Evolutionary conservation across 1,140 invertebrate species (phyloP).

Genomic region (Drosophila bocqueti): DNA sequence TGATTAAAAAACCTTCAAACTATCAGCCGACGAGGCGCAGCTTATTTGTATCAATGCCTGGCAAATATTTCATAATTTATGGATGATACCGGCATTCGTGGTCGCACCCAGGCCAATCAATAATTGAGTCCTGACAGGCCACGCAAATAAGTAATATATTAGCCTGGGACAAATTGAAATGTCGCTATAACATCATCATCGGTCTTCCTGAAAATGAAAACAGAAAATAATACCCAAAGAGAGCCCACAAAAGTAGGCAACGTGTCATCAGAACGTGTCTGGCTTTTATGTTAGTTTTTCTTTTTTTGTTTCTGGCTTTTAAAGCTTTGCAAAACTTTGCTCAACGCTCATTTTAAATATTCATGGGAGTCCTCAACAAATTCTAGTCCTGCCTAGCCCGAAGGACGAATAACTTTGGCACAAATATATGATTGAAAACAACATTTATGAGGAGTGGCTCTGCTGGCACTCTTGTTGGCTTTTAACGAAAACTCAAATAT

Average conservation of each 20-base stretch:
- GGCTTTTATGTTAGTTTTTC: constrained; percentile 31
- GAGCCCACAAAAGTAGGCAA: constrained; percentile 46
- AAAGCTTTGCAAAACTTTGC: constrained; percentile 32
- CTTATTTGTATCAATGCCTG: constrained; percentile 19
- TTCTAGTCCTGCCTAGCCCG: not conserved
- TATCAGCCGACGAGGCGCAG: not conserved
- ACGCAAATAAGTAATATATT: constrained; percentile 67
- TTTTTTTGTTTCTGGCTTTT: constrained; percentile 7
- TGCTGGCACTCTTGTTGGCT: constrained; percentile 13
- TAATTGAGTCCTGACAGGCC: constrained; percentile 46
- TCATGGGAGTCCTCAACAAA: constrained; percentile 23
- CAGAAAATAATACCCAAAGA: constrained; percentile 11
- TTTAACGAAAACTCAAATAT: constrained; percentile 35
- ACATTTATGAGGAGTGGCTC: constrained; percentile 28
- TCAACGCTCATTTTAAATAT: constrained; percentile 28
- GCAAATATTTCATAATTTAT: constrained; percentile 56
- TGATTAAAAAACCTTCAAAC: constrained; percentile 37
- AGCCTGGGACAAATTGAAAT: constrained; percentile 40
- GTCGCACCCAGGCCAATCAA: constrained; percentile 51
- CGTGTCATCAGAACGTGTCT: constrained; percentile 13
- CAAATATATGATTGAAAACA: constrained; percentile 20
- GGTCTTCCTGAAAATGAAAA: constrained; percentile 14
- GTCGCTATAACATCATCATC: constrained; percentile 37
- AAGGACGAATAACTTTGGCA: constrained; percentile 22
- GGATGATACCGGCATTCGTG: constrained; percentile 14